Evolutionary conservation across 2,888 invertebrate species (phyloP), one percentile per base, ranked within the genome.

Genomic region (Stegana nigrithorax): DNA sequence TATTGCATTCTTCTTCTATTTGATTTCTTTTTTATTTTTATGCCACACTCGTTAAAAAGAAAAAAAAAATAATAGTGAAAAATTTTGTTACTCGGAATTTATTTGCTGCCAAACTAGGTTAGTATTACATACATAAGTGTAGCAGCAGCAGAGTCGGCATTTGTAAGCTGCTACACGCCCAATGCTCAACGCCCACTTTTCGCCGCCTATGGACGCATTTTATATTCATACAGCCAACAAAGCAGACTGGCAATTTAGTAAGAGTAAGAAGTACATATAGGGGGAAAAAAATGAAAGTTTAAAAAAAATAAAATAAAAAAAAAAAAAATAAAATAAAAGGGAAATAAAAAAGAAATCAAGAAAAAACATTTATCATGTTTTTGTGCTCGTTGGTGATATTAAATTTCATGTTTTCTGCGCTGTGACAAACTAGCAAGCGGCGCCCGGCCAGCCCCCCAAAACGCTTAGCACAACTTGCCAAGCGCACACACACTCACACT

Each of bases 391-490:
- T 62, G 42, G 47, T 66, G 62, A 75, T 78, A 78, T 75, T 75
- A 68, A 78, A 75, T 73, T 69, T 68, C 78, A 67, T 74, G 78
- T 71, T 72, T 67, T 60, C 66, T 55, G 69, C 73, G 67, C 10
- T 44, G 44, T 44, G 44, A 44, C 19, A 44, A 17, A n/a, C 44
- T 32, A 19, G 27, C n/a, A 56, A 53, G 23, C 21, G 8, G 21
- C 21, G 53, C 50, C 39, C 50, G 25, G 42, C n/a, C 53, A n/a
- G 29, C 27, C 53, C 27, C 14, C 27, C 27, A 6, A 12, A 2
- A n/a, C n/a, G n/a, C n/a, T n/a, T n/a, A n/a, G n/a, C n/a, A n/a
- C n/a, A n/a, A n/a, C n/a, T n/a, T 5, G 42, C 17, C n/a, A 12
- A n/a, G 27, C 27, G n/a, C 50, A 7, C 25, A 12, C 25, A 25